Evolutionary conservation across 1,140 invertebrate genomes (phyloP).

Genomic region (Akabosia matsudoensis): DNA sequence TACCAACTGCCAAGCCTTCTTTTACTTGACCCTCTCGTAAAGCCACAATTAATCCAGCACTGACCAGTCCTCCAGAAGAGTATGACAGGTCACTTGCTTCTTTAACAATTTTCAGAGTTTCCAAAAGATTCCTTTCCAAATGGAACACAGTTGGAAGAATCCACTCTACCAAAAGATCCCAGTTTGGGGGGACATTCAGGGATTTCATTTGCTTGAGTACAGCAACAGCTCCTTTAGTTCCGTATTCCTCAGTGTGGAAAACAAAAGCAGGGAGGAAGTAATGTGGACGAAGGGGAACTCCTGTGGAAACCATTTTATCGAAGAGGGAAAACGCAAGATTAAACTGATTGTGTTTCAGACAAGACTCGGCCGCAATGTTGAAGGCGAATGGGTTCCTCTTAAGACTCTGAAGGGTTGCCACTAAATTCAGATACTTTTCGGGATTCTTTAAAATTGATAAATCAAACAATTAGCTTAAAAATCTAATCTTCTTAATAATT

Average conservation of each 20-base stretch:
- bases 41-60: slow-evolving; percentile 15
- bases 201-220: slow-evolving; percentile 21
- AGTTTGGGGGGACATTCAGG: slow-evolving; percentile 23
- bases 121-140: neutral
- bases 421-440: neutral
- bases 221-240: slow-evolving; percentile 14
- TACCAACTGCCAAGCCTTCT: slow-evolving; percentile 29
- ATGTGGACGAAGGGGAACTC: slow-evolving; percentile 28
- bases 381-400: slow-evolving; percentile 10
- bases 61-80: slow-evolving; percentile 35
- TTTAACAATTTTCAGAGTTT: slow-evolving; percentile 21
- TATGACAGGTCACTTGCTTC: neutral
- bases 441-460: neutral
- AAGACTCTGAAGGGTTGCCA: neutral
- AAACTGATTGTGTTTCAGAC: slow-evolving; percentile 24
- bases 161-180: slow-evolving; percentile 23
- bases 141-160: slow-evolving; percentile 26
- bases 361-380: slow-evolving; percentile 26
- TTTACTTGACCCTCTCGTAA: slow-evolving; percentile 6
- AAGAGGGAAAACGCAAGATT: neutral
- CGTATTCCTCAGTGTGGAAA: neutral
- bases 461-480: no score
- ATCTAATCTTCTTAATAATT: no score
- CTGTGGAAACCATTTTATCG: slow-evolving; percentile 14
- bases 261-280: slow-evolving; percentile 31